Percentiles rank a stretch among this genome's conserved stretches.
Evolutionary conservation across 2,797 vertebrate species (phyloP).

Genomic region (Bovichtus diacanthus): DNA sequence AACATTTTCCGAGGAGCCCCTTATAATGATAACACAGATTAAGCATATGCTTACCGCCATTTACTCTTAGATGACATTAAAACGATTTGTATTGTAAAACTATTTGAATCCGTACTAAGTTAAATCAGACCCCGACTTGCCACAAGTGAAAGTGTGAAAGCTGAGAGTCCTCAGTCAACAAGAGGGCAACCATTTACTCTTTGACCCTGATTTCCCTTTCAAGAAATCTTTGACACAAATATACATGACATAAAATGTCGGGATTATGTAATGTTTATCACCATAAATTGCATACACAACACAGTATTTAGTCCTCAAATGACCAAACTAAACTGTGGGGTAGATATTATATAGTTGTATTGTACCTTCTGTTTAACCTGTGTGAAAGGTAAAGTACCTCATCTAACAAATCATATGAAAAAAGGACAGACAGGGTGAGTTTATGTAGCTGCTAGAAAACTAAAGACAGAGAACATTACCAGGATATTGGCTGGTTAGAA

Average conservation of each 20-base stretch:
- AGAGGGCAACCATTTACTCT: neutral
- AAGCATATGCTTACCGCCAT: too few relatives aligned
- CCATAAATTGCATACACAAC: neutral
- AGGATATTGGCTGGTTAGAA: slow-evolving; percentile 63
- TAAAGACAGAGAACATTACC: slow-evolving; percentile 57
- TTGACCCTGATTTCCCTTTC: neutral
- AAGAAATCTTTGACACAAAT: slow-evolving; percentile 1
- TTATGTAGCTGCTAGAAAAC: slow-evolving; percentile 56
- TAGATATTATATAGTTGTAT: slow-evolving; percentile 18
- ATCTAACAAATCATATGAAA: slow-evolving; percentile 41
- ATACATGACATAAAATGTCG: neutral
- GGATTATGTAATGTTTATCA: neutral
- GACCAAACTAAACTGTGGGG: slow-evolving; percentile 5
- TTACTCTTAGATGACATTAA: too few relatives aligned
- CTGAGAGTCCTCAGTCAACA: neutral
- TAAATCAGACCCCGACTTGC: neutral
- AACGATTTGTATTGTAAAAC: too few relatives aligned
- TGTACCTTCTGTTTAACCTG: slow-evolving; percentile 20
- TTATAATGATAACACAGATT: too few relatives aligned
- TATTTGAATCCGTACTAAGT: too few relatives aligned
- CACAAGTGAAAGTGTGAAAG: too few relatives aligned
- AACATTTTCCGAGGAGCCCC: too few relatives aligned
- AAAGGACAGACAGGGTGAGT: slow-evolving; percentile 12
- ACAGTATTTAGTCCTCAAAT: neutral
- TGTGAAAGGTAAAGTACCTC: slow-evolving; percentile 24